Evolutionary conservation across 2,888 invertebrate genomes (phyloP).

Genomic region (Callosobruchus maculatus): DNA sequence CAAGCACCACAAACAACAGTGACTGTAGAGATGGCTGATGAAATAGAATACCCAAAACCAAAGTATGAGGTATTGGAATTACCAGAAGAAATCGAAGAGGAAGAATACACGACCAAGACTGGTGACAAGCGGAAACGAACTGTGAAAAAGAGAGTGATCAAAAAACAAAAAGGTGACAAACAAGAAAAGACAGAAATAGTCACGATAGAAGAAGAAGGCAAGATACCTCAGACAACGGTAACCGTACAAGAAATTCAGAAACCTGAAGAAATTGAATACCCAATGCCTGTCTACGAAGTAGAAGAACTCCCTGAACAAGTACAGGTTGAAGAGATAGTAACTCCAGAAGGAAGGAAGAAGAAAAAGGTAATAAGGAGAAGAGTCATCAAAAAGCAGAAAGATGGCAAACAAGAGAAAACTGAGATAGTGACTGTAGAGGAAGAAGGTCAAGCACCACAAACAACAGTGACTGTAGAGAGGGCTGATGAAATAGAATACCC

Average conservation of each 20-base stretch:
- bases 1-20: slow-evolving; percentile 51
- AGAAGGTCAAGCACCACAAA: slow-evolving; percentile 37
- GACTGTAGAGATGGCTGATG: slow-evolving; percentile 40
- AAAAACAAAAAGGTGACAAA: slow-evolving; percentile 35
- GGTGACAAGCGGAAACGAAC: slow-evolving; percentile 29
- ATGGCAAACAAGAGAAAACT: slow-evolving; percentile 35
- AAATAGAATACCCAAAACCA: slow-evolving; percentile 26
- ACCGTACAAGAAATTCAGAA: slow-evolving; percentile 45
- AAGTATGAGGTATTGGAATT: slow-evolving; percentile 40
- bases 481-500: slow-evolving; percentile 21
- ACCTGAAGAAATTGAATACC: slow-evolving; percentile 31
- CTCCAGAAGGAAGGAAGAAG: slow-evolving; percentile 28
- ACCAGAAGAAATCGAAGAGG: slow-evolving; percentile 35
- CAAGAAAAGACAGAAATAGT: slow-evolving; percentile 34
- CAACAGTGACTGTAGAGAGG: slow-evolving; percentile 27
- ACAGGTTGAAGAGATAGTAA: slow-evolving; percentile 33
- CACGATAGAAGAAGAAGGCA: slow-evolving; percentile 40
- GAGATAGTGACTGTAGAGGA: slow-evolving; percentile 42
- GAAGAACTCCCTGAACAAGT: slow-evolving; percentile 37
- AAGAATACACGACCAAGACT: background rate
- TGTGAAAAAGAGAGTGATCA: slow-evolving; percentile 39
- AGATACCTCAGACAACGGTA: slow-evolving; percentile 50
- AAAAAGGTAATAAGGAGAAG: slow-evolving; percentile 42
- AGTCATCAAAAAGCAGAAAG: slow-evolving; percentile 44
- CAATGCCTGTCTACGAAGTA: slow-evolving; percentile 33